A percentile compares a stretch with the other conserved stretches of the same genome.
phyloP scores from a whole-genome alignment of 2,113 vertebrate genomes.

The Aegotheles bennettii region DNA sequence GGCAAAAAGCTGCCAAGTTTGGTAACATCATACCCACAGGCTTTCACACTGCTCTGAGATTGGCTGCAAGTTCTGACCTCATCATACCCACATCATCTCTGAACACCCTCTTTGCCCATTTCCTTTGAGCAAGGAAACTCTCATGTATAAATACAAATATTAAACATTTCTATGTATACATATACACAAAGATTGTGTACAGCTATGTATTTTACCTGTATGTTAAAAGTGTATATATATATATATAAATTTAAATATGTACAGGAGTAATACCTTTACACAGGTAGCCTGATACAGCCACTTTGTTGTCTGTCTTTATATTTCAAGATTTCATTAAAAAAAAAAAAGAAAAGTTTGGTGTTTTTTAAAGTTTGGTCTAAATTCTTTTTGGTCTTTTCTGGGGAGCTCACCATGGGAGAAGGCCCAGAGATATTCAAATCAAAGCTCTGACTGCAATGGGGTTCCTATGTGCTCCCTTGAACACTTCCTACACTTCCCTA shows the following conservation, averaged over 20 bases:
- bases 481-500: not conserved
- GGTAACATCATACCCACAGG: not conserved
- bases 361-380: not conserved
- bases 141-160: not conserved
- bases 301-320: not conserved
- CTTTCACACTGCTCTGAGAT: not conserved
- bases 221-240: not conserved
- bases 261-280: not conserved
- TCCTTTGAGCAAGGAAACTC: not conserved
- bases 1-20: not conserved
- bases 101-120: not conserved
- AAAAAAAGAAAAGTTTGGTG: no score
- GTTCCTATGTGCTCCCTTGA: not conserved
- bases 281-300: not conserved
- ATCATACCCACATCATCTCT: accelerated
- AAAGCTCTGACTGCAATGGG: not conserved
- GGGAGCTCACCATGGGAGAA: not conserved
- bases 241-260: not conserved
- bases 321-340: not conserved
- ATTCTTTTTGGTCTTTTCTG: not conserved
- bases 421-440: not conserved
- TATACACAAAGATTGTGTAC: not conserved
- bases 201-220: not conserved
- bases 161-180: not conserved
- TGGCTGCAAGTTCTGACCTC: not conserved